A percentile compares a stretch with the other conserved stretches of the same genome.
Conservation (phyloP, 2,113 vertebrate genomes). For the Leptodactylus fuscus region DNA sequence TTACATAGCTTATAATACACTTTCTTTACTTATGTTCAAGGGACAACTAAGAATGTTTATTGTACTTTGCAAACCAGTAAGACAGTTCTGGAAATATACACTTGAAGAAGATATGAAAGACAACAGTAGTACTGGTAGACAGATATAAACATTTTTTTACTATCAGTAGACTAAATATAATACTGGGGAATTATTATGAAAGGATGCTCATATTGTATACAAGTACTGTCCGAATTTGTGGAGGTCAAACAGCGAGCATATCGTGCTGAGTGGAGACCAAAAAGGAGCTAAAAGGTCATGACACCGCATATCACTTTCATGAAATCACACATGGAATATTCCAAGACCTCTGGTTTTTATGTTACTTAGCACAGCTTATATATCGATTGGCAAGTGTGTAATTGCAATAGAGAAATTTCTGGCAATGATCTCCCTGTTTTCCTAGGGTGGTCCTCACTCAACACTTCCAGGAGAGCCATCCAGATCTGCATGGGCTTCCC, state of each 20-base stretch:
- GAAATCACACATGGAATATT: slow-evolving; percentile 50
- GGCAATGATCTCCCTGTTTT: slow-evolving; percentile 55
- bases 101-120: slow-evolving; percentile 5
- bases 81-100: slow-evolving; percentile 6
- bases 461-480: slow-evolving; percentile 42
- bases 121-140: neutral
- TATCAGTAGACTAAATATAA: slow-evolving; percentile 49
- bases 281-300: slow-evolving; percentile 48
- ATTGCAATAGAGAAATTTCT: slow-evolving; percentile 49
- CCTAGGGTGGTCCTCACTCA: slow-evolving; percentile 53
- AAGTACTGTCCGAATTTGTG: slow-evolving; percentile 1
- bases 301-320: slow-evolving; percentile 57
- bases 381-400: slow-evolving; percentile 53
- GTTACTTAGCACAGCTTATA: slow-evolving; percentile 34
- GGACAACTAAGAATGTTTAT: neutral
- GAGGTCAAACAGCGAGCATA: slow-evolving; percentile 33
- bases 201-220: slow-evolving; percentile 5
- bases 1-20: neutral
- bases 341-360: slow-evolving; percentile 45
- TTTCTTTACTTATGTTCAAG: neutral
- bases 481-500: slow-evolving; percentile 65
- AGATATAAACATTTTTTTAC: neutral
- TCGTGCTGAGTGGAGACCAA: slow-evolving; percentile 43
- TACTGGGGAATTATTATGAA: neutral
- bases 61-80: neutral